These are phyloP conservation scores for Petrocephalus zakoni DNA, from an alignment of 2,113 vertebrate genomes.

Conservation along the genomic window DNA sequence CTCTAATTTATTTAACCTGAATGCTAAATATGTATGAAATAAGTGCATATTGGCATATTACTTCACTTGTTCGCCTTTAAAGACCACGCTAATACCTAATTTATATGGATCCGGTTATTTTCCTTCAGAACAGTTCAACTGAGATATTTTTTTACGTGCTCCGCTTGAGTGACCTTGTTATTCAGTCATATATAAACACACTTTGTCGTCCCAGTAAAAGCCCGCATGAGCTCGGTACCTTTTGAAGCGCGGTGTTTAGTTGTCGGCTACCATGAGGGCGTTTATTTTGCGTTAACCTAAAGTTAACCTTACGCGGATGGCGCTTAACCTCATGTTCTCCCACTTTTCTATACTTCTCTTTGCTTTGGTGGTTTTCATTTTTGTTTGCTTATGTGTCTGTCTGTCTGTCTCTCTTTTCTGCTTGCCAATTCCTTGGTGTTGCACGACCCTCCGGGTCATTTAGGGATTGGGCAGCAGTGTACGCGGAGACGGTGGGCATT, in stretches of 20 bases:
- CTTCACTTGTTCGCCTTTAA: background rate
- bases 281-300: background rate
- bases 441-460: background rate
- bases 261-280: background rate
- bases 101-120: slow-evolving; percentile 3
- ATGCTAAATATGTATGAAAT: background rate
- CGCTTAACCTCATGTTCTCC: no score
- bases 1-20: background rate
- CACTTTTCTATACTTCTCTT: background rate
- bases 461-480: background rate
- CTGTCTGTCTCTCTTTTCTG: background rate
- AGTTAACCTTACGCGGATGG: background rate
- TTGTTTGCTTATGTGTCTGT: background rate
- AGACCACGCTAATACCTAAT: background rate
- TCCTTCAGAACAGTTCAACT: background rate
- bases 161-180: background rate
- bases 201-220: background rate
- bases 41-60: slow-evolving; percentile 6
- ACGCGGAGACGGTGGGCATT: background rate
- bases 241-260: background rate
- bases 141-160: slow-evolving; percentile 12
- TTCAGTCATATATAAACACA: background rate
- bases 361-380: background rate
- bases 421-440: background rate
- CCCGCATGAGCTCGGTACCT: background rate